Evolutionary conservation across 2,797 vertebrate species (phyloP).

Genomic region (Stomatorhinus walkeri): DNA sequence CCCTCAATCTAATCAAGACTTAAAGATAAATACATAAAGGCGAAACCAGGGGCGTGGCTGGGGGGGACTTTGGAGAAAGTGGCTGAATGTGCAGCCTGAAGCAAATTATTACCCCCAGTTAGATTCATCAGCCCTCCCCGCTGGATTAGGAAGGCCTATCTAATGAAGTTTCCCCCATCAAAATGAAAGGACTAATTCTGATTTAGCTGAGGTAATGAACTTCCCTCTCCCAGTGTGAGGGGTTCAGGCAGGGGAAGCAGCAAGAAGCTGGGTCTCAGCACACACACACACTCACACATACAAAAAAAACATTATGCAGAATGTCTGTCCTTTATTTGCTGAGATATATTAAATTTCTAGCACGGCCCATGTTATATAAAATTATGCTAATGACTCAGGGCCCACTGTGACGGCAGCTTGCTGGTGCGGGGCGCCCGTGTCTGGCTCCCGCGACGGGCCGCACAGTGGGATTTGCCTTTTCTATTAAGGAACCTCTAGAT

Average conservation of each 20-base stretch:
- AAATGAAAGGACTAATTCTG: constrained; percentile 99
- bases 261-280: constrained; percentile 50
- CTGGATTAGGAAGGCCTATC: constrained; percentile 97
- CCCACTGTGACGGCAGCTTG: constrained; percentile 97
- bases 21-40: constrained; percentile 64
- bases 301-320: constrained; percentile 85
- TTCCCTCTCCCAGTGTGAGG: constrained; percentile 98
- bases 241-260: constrained; percentile 80
- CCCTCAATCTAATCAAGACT: constrained; percentile 67
- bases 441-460: constrained; percentile 92
- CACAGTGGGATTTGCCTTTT: constrained; percentile 99
- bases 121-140: constrained; percentile 98
- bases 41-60: constrained; percentile 11
- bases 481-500: constrained; percentile 99
- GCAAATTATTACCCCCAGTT: constrained; percentile 79
- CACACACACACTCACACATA: constrained; percentile 33
- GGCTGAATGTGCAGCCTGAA: constrained; percentile 82
- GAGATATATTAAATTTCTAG: constrained; percentile 99
- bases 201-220: constrained; percentile 99
- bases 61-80: constrained; percentile 56
- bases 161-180: constrained; percentile 99
- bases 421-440: constrained; percentile 97
- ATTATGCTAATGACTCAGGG: constrained; percentile 98
- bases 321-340: constrained; percentile 96
- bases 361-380: constrained; percentile 98